Base-by-base conservation (phyloP, 2,797 vertebrate genomes). In the Dromococcyx pavoninus region DNA sequence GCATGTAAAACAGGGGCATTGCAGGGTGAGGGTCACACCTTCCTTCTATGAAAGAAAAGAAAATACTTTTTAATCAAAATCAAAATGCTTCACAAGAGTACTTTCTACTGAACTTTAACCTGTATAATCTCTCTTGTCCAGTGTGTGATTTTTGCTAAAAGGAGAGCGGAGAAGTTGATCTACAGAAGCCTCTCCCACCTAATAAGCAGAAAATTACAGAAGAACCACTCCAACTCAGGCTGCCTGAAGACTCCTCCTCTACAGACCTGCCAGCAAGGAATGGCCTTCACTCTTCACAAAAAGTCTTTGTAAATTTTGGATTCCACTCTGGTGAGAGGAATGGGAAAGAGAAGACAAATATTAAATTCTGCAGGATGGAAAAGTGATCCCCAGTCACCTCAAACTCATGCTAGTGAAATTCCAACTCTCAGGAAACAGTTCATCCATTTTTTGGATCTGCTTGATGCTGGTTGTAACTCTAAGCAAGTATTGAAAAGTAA, bases 1-100 rank as follows among this genome's bases (percentile, higher is more conserved):
- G 84, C 86, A 91, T 76, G 77, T 67, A 91, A 80, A 95, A 67
- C 23, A 82, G 51, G 76, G 81, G 24, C 41, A 35, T 67, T 83
- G 70, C 10, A 76, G 56, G 64, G 69, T 76, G 61, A 37, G 35
- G 53, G 53, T 71, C 5, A 0, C 80, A 61, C 71, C 92, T 89
- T 77, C 78, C 35, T 80, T 83, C 61, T n/a, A 41, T 25, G 46
- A 25, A 94, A 70, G 37, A 80, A 72, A 81, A 46, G 13, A 79
- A 93, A 91, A 57, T 27, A 30, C 10, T 85, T 91, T 69, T 85
- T 41, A 53, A 79, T 87, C 19, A 57, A 27, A 88, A 74, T 27
- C 57, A 88, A 84, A 89, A 81, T 30, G 50, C 17, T 93, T 67
- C 69, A 51, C 10, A 71, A 25, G 50, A 61, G 27, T 83, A 46